A percentile compares a stretch with the other conserved stretches of the same genome.
Conservation (phyloP, 2,113 vertebrate genomes). For the Apteryx owenii region DNA sequence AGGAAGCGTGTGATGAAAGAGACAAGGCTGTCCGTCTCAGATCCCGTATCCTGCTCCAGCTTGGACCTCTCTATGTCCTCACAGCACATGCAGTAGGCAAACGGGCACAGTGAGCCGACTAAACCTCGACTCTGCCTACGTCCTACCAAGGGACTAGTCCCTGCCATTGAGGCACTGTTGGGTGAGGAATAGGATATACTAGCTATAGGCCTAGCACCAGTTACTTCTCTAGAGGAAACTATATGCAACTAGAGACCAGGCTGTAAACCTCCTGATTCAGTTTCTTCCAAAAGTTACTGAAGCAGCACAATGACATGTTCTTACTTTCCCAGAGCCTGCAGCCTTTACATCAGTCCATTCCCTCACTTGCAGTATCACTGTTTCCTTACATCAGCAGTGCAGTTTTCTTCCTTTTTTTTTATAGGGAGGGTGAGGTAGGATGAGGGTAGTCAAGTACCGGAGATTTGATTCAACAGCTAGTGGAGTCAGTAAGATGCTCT, state of each 20-base stretch:
- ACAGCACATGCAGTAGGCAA: rapidly evolving
- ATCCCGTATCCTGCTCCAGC: background rate
- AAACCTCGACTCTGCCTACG: background rate
- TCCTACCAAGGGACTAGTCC: background rate
- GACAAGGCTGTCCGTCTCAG: background rate
- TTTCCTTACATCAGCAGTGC: background rate
- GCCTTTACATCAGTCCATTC: background rate
- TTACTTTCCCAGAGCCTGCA: background rate
- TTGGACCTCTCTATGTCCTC: background rate
- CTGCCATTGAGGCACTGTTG: rapidly evolving
- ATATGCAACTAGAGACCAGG: rapidly evolving
- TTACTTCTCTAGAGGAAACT: background rate
- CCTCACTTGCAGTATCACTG: background rate
- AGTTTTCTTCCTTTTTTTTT: background rate
- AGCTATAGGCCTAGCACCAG: background rate
- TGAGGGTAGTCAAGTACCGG: background rate
- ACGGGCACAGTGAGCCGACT: rapidly evolving
- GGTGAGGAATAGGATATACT: background rate
- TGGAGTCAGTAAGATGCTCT: background rate
- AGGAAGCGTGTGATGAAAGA: background rate
- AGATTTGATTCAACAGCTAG: background rate
- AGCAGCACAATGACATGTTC: background rate
- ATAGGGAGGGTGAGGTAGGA: rapidly evolving
- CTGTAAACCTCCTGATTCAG: background rate
- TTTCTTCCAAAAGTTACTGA: background rate